Percentiles rank a stretch among this genome's conserved stretches.
Conservation (phyloP, 2,113 vertebrate genomes). For the Heterotis niloticus region DNA sequence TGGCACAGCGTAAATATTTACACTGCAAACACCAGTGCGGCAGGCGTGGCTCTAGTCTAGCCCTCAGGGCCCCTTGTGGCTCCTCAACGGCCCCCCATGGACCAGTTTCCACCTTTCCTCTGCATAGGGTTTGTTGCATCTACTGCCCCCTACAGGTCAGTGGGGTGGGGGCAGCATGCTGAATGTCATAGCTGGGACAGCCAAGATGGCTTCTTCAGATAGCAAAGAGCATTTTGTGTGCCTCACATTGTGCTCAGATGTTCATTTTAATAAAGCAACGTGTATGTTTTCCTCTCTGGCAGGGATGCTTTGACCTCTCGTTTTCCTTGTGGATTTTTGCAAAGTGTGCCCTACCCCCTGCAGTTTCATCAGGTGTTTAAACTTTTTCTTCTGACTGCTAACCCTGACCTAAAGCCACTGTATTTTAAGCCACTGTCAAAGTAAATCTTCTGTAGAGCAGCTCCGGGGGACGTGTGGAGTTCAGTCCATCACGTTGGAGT, state of each 20-base stretch:
- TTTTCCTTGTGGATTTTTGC: not conserved
- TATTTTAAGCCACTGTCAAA: not conserved
- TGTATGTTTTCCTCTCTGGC: not conserved
- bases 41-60: not conserved
- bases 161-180: too few relatives aligned
- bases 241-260: not conserved
- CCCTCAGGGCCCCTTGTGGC: not conserved
- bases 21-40: constrained; percentile 52
- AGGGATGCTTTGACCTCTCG: not conserved
- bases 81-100: not conserved
- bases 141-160: not conserved
- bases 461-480: too few relatives aligned
- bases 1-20: constrained; percentile 66
- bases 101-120: constrained; percentile 5
- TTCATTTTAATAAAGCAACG: not conserved
- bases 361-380: not conserved
- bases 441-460: too few relatives aligned
- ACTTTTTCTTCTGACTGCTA: not conserved
- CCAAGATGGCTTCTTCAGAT: not conserved
- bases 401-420: not conserved
- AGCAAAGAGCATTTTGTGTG: not conserved
- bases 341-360: constrained; percentile 3
- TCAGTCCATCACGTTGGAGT: too few relatives aligned
- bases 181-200: not conserved
- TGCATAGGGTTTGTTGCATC: not conserved